A percentile compares a stretch with the other conserved stretches of the same genome.
Conservation (phyloP, 2,113 vertebrate genomes). For the Otis tarda region DNA sequence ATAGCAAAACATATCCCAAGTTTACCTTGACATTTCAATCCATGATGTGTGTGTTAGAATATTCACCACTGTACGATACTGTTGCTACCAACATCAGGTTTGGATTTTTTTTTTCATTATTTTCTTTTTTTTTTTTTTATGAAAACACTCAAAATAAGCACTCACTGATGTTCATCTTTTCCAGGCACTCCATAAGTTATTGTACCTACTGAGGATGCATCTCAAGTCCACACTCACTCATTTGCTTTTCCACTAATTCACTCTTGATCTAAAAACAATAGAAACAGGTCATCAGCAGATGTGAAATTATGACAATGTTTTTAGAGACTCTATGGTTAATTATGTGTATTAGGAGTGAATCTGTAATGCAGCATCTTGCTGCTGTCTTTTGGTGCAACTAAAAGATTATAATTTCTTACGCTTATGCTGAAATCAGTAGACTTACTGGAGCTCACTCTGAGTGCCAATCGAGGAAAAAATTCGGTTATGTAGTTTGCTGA, state of each 20-base stretch:
- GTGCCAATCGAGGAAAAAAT: not conserved
- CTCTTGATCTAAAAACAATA: not conserved
- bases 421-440: not conserved
- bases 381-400: not conserved
- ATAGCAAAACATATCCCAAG: not conserved
- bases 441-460: not conserved
- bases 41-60: rapidly evolving
- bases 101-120: not conserved
- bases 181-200: not conserved
- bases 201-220: not conserved
- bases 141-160: not conserved
- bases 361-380: not conserved
- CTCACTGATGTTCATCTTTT: not conserved
- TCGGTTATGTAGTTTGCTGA: not conserved
- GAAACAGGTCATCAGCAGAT: not conserved
- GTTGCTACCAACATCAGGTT: not conserved
- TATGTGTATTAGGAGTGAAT: rapidly evolving
- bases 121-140: not conserved
- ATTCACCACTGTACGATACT: not conserved
- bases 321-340: not conserved
- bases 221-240: not conserved
- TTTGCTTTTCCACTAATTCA: not conserved
- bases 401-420: not conserved
- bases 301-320: not conserved
- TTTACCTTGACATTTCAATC: not conserved